Base-by-base conservation (phyloP, 2,797 vertebrate genomes). In the Decapterus maruadsi region DNA sequence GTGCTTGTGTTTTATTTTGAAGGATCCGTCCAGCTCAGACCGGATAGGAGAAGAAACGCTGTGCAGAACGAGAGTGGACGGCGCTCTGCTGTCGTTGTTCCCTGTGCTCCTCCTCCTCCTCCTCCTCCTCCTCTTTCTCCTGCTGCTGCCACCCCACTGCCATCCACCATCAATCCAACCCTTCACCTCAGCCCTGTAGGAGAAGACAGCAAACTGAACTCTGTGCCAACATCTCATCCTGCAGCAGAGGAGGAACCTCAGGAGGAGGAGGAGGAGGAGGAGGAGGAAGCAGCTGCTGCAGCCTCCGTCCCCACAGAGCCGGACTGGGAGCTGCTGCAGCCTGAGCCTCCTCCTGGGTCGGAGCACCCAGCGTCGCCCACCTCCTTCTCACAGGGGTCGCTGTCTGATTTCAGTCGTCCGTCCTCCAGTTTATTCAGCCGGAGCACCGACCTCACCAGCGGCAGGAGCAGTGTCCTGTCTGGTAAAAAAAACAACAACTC, bases 391-490 rank as follows among this genome's bases (percentile, higher is more conserved):
- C 26, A 40, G 4, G 60, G 26, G 40, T 90, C 88, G 42, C 50
- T 84, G 14, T 87, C 91, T 1, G 84, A 92, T 70, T 90, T 92
- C 0, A 80, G 76, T 11, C 31, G 76, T 2, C 68, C 78, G 1
- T 57, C 84, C 1, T 90, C 90, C 29, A 81, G 88, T 58, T 74
- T 85, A 46, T 91, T 89, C 70, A 92, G 92, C 63, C 84, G 77
- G 10, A 90, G 90, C 81, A 83, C 85, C 0, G 66, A 46, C n/a
- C 65, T 93, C 12, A 57, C 50, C 70, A 93, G 87, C 0, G 67
- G 87, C 62, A 72, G 80, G 82, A 91, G 48, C n/a, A 89, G 83
- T 17, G 4, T 63, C 34, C 31, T 77, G 22, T 84, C 90, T 71
- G 89, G 86, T 88, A 84, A 66, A 68, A 40, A 34, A 34, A 26